A percentile compares a stretch with the other conserved stretches of the same genome.
phyloP scores from a whole-genome alignment of 2,888 invertebrate genomes.

The Drosophila prolongata region DNA sequence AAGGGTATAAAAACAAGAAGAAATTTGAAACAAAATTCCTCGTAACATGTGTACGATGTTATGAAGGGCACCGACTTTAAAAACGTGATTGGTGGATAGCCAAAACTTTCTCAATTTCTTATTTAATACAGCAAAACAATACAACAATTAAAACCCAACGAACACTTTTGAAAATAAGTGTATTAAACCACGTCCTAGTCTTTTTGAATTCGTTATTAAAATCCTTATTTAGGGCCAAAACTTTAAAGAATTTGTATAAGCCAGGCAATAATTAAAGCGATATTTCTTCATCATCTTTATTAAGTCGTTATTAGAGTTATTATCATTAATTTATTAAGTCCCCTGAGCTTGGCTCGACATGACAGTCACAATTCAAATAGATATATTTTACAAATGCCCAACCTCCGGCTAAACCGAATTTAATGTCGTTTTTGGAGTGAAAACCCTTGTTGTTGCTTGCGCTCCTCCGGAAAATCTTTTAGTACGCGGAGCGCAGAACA shows the following conservation, averaged over 20 bases:
- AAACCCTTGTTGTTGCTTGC: background rate
- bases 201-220: background rate
- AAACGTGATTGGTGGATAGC: too few species aligned
- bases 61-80: too few species aligned
- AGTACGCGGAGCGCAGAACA: slow-evolving; percentile 21
- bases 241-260: slow-evolving; percentile 9
- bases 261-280: background rate
- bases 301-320: slow-evolving; percentile 48
- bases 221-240: background rate
- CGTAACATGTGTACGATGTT: too few species aligned
- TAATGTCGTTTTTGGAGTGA: slow-evolving; percentile 41
- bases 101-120: too few species aligned
- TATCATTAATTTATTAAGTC: slow-evolving; percentile 75
- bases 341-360: slow-evolving; percentile 48
- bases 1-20: too few species aligned
- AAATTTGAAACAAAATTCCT: too few species aligned
- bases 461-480: slow-evolving; percentile 16
- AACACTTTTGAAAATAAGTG: too few species aligned
- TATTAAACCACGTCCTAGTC: background rate
- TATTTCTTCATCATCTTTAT: slow-evolving; percentile 19
- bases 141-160: too few species aligned
- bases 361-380: slow-evolving; percentile 49
- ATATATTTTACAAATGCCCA: slow-evolving; percentile 16
- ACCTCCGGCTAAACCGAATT: slow-evolving; percentile 32
- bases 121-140: too few species aligned